Evolutionary conservation across 2,113 vertebrate species (phyloP).

Genomic region (Hemicordylus capensis): DNA sequence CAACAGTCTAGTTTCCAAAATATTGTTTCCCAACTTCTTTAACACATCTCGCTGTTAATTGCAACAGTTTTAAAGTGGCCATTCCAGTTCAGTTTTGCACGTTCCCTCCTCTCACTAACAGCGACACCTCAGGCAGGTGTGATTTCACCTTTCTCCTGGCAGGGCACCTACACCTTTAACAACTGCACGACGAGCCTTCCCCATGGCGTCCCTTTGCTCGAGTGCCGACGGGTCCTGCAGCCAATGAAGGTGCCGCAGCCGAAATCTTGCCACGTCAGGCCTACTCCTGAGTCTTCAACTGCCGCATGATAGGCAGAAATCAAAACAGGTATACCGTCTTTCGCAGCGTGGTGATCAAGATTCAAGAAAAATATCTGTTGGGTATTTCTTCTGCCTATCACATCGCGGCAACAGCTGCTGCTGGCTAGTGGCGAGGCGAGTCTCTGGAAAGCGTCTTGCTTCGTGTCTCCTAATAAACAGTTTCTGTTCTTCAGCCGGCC

Average conservation of each 20-base stretch:
- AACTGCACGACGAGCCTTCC: neutral
- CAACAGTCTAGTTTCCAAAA: neutral
- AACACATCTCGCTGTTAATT: neutral
- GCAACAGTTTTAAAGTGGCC: neutral
- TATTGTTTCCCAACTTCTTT: neutral
- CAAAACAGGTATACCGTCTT: neutral
- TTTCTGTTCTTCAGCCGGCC: slow-evolving; percentile 31
- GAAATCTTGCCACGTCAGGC: neutral
- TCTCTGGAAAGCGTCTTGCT: neutral
- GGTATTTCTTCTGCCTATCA: slow-evolving; percentile 12
- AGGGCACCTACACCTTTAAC: too few relatives aligned
- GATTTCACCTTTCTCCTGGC: too few relatives aligned
- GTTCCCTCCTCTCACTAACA: too few relatives aligned
- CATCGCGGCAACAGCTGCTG: neutral
- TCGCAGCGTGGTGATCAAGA: neutral
- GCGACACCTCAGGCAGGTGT: too few relatives aligned
- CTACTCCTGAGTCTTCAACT: neutral
- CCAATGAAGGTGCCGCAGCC: too few relatives aligned
- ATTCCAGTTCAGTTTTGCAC: too few relatives aligned
- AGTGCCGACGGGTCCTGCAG: too few relatives aligned
- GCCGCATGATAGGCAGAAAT: neutral
- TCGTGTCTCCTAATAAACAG: neutral
- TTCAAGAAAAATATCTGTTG: neutral
- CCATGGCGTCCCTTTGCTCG: too few relatives aligned
- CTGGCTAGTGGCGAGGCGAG: neutral